Base-by-base conservation (phyloP, 2,888 invertebrate genomes). In the Hypomecis punctinalis region DNA sequence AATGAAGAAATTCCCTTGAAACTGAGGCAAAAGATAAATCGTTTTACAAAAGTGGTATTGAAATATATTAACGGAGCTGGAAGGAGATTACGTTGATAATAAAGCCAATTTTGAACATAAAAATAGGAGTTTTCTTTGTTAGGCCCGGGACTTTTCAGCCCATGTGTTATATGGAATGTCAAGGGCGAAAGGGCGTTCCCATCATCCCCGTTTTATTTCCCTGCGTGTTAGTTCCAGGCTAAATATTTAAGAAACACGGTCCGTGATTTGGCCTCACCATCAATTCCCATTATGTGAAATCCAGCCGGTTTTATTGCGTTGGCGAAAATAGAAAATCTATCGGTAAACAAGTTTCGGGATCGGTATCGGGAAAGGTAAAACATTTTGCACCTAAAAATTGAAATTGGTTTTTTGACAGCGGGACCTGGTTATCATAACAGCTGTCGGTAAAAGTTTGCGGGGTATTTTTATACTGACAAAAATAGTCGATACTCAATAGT, bases 211-310 rank as follows among this genome's bases (percentile, higher is more conserved):
- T 51, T 64, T 68, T 63, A 62, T 68, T 66, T 62, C 54, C 62
- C 54, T 70, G 64, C 64, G 61, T 66, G 64, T 64, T 63, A 63
- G 51, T n/a, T 51, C 36, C 37, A 51, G 45, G 52, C 63, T 63
- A 70, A 70, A 68, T 68, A 67, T 67, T 67, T 61, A 63, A 63
- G 63, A 62, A 64, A 68, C 58, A 67, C 65, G 67, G 63, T 68
- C 68, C 59, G 68, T 65, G 67, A 67, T 68, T 68, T 48, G 65
- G 64, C 48, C 62, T 66, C 61, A 67, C 70, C 67, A 71, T 71
- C 68, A 67, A 71, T 71, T 66, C 63, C 61, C 59, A 71, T 71
- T 71, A 65, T 67, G 52, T 60, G 68, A 67, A 70, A 68, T 68
- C 68, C 67, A 63, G 58, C 59, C 35, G 63, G 61, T 65, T 71